phyloP scores from a whole-genome alignment of 2,113 vertebrate genomes.

The Myrmecobius fasciatus region DNA sequence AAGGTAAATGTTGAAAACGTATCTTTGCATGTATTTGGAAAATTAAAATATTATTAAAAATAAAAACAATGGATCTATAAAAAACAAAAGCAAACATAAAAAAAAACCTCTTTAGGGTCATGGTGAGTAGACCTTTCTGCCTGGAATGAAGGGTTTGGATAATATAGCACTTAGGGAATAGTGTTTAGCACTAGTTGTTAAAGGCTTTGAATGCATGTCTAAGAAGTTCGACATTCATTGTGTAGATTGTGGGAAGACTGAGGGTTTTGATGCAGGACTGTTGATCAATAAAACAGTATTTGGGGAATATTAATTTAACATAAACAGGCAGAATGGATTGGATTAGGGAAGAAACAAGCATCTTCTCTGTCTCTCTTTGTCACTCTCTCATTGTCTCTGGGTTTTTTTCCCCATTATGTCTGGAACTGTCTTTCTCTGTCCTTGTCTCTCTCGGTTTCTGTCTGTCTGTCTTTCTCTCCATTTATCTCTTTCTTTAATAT shows the following conservation, averaged over 20 bases:
- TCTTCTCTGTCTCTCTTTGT: not conserved
- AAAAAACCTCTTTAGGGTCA: not conserved
- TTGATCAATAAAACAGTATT: not conserved
- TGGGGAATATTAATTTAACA: not conserved
- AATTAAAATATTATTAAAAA: too few species aligned
- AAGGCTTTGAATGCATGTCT: not conserved
- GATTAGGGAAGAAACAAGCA: not conserved
- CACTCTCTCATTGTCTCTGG: not conserved
- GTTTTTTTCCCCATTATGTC: not conserved
- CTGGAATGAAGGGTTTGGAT: not conserved
- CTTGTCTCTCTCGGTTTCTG: not conserved
- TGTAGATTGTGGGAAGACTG: not conserved
- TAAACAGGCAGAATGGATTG: not conserved
- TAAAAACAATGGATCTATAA: too few species aligned
- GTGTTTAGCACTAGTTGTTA: not conserved
- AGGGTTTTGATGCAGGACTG: not conserved
- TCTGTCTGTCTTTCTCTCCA: not conserved
- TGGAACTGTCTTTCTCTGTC: not conserved
- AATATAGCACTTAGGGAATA: not conserved
- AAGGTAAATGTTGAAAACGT: too few species aligned
- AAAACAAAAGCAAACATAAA: too few species aligned
- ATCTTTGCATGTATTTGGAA: too few species aligned
- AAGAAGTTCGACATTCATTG: not conserved
- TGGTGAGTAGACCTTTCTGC: not conserved
- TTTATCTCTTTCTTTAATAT: conserved; percentile 11